A percentile compares a stretch with the other conserved stretches of the same genome.
Evolutionary conservation across 1,140 invertebrate species (phyloP).

Genomic region (Spodoptera frugiperda): DNA sequence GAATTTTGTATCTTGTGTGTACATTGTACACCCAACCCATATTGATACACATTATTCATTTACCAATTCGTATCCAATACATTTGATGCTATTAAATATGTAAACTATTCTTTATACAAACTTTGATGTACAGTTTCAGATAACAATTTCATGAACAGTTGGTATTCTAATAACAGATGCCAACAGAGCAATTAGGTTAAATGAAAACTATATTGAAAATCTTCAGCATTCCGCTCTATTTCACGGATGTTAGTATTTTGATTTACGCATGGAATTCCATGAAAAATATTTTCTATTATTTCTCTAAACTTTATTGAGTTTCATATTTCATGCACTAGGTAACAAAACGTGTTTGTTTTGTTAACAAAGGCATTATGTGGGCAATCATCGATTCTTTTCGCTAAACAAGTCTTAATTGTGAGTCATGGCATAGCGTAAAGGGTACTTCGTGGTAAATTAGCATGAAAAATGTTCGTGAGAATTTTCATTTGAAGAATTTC

Average conservation of each 20-base stretch:
- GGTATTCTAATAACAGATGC: conserved; percentile 13
- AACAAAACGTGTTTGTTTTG: conserved; percentile 3
- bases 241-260: too few species aligned
- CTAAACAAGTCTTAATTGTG: conserved; percentile 38
- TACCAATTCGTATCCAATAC: background rate
- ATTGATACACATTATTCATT: background rate
- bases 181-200: background rate
- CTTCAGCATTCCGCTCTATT: background rate
- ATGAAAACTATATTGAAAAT: conserved; percentile 28
- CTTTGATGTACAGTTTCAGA: background rate
- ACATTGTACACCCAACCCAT: background rate
- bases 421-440: conserved; percentile 16
- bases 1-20: conserved; percentile 35
- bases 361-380: conserved; percentile 17
- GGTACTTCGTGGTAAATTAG: conserved; percentile 45
- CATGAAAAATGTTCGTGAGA: conserved; percentile 54
- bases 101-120: too few species aligned
- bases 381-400: conserved; percentile 34
- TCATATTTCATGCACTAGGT: conserved; percentile 5
- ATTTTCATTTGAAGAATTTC: conserved; percentile 40
- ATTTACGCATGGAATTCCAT: conserved; percentile 11
- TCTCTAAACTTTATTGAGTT: conserved; percentile 14
- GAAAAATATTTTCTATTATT: background rate
- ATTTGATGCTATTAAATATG: background rate
- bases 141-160: conserved; percentile 15